These are phyloP conservation scores for Temnopleurus reevesii DNA, from an alignment of 53 echinoderm and acorn worm species.

Conservation along the genomic window DNA sequence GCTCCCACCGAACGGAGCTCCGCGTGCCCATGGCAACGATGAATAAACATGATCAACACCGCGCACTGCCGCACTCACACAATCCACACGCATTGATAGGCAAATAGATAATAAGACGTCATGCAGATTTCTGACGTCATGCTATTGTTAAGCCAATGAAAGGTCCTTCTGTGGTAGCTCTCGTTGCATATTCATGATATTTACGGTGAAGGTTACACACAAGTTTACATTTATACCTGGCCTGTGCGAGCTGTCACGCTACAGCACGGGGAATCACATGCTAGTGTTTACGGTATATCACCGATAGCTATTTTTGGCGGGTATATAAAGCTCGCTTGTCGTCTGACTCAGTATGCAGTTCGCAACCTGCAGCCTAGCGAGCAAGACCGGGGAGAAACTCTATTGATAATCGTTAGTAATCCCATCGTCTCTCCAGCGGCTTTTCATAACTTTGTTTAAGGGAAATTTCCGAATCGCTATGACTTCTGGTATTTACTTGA, in stretches of 20 bases:
- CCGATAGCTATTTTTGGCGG: conserved; percentile 53
- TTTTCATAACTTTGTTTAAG: conserved; percentile 48
- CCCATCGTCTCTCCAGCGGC: conserved; percentile 32
- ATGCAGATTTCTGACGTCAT: conserved; percentile 46
- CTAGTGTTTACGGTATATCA: conserved; percentile 50
- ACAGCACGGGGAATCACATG: conserved; percentile 45
- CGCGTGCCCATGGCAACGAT: conserved; percentile 57
- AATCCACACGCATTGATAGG: neutral
- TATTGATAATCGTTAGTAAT: conserved; percentile 21
- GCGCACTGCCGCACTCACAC: neutral
- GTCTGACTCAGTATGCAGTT: conserved; percentile 45
- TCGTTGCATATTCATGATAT: conserved; percentile 23
- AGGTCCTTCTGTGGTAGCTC: conserved; percentile 25
- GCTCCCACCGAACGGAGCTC: conserved; percentile 50
- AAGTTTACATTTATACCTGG: neutral
- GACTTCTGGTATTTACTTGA: conserved; percentile 35
- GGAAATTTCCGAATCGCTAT: conserved; percentile 56
- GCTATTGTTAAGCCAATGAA: conserved; percentile 13
- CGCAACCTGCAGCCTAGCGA: conserved; percentile 29
- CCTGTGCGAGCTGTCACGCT: neutral
- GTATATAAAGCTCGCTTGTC: conserved; percentile 46
- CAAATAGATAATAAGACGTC: conserved; percentile 42
- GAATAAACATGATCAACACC: conserved; percentile 55
- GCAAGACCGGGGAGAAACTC: conserved; percentile 14
- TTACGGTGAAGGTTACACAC: conserved; percentile 13